Evolutionary conservation across 2,113 vertebrate genomes (phyloP).

Genomic region (Gorsachius goisagi): DNA sequence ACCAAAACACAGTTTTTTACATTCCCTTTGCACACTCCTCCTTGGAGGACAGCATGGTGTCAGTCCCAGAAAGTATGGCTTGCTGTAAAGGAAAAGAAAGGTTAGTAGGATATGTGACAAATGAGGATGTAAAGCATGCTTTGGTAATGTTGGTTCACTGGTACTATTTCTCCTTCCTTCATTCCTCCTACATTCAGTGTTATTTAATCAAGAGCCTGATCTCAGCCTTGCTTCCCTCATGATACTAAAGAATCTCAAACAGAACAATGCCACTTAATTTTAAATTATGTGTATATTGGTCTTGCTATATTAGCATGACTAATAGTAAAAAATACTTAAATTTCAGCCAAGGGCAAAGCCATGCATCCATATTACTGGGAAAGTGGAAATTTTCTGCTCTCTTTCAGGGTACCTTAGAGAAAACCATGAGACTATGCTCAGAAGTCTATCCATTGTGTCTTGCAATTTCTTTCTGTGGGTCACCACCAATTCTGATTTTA

Average conservation of each 20-base stretch:
- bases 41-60: not conserved
- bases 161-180: not conserved
- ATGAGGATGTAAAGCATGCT: not conserved
- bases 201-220: not conserved
- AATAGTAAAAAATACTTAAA: not conserved
- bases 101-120: not conserved
- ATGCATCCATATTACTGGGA: not conserved
- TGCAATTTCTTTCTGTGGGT: not conserved
- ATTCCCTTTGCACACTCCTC: not conserved
- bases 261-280: not conserved
- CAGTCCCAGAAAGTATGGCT: not conserved
- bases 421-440: not conserved
- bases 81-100: not conserved
- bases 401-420: not conserved
- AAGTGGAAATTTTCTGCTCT: not conserved
- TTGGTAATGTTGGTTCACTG: not conserved
- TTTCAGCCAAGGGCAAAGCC: not conserved
- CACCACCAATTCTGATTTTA: not conserved
- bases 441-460: not conserved
- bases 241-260: not conserved
- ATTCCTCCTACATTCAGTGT: not conserved
- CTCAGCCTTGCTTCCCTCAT: not conserved
- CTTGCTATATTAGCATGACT: not conserved
- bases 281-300: not conserved
- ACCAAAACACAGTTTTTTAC: not conserved